These are phyloP conservation scores for Anadara kagoshimensis DNA, from an alignment of 1,140 invertebrate species.

Conservation along the genomic window DNA sequence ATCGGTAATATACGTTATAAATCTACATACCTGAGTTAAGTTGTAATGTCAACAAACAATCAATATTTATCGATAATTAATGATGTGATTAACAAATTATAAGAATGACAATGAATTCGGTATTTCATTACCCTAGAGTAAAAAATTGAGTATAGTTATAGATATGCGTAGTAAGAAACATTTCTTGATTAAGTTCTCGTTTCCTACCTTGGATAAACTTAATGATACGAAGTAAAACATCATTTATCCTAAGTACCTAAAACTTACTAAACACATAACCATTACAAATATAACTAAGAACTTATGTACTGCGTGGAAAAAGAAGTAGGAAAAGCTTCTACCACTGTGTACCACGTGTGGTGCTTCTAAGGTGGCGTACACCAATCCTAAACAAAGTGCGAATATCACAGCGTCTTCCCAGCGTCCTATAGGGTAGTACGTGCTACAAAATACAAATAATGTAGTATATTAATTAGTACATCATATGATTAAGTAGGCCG, in stretches of 20 bases:
- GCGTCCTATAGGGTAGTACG: conserved; percentile 20
- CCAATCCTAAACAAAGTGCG: conserved; percentile 45
- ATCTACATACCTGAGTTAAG: too few relatives aligned
- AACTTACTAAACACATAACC: conserved; percentile 54
- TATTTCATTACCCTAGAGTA: too few relatives aligned
- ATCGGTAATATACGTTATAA: too few relatives aligned
- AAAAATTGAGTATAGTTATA: too few relatives aligned
- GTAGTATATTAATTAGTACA: not conserved
- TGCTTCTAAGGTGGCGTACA: conserved; percentile 56
- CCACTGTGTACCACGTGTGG: conserved; percentile 57
- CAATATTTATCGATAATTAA: too few relatives aligned
- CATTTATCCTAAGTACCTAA: conserved; percentile 42
- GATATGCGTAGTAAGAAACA: too few relatives aligned
- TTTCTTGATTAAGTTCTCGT: too few relatives aligned
- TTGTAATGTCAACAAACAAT: too few relatives aligned
- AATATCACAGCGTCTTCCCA: conserved; percentile 61
- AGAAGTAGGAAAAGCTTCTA: conserved; percentile 51
- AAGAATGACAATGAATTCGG: too few relatives aligned
- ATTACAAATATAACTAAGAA: conserved; percentile 58
- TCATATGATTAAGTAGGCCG: not conserved
- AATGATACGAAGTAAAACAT: too few relatives aligned
- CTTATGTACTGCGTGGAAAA: conserved; percentile 58
- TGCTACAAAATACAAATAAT: not conserved
- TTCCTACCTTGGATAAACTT: too few relatives aligned
- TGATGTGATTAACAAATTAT: too few relatives aligned